Base-by-base conservation (phyloP, 2,888 invertebrate genomes). In the Caenorhabditis zanzibari region DNA sequence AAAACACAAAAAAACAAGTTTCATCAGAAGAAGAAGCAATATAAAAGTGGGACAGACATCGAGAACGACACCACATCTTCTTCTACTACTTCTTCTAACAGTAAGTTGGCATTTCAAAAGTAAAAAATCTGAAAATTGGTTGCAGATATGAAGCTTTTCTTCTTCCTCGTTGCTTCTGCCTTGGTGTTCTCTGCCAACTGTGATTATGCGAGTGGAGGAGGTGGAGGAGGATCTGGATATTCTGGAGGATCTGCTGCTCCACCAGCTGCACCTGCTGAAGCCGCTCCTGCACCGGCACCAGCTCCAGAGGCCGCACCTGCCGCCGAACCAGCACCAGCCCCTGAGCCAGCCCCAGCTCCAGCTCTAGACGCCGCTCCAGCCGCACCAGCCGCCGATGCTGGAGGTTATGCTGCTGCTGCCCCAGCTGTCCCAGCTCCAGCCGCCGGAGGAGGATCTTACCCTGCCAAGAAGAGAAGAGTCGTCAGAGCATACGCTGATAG, bases 121-220 rank as follows among this genome's bases (percentile, higher is more conserved):
- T 1, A n/a, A 22, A 52, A 52, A 10, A 22, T 22, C 19, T 49
- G 49, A 49, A 6, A 6, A 44, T 14, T 4, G 26, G 35, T 76
- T 69, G 52, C 69, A 68, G 68, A 49, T 14, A 79, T 79, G 79
- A 79, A 79, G 19, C 44, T 66, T 16, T 35, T 79, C n/a, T 24
- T 71, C 26, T 2, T 79, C 12, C 35, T 79, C n/a, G 56, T 35
- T 28, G 14, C 24, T n/a, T 56, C 63, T 22, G 41, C 56, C 54
- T n/a, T 71, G 22, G 32, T 56, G 22, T 69, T 56, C 63, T 64
- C 63, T 2, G 79, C 64, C 10, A 26, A 79, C 16, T 63, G 71
- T 56, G 71, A 69, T 0, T 69, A 69, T 61, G 61, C 68, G 32
- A 56, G 64, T 26, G 77, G 69, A 24, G 77, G 69, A 61, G 75